phyloP scores from a whole-genome alignment of 53 echinoderm and acorn worm species.

The Actinopyga echinites region DNA sequence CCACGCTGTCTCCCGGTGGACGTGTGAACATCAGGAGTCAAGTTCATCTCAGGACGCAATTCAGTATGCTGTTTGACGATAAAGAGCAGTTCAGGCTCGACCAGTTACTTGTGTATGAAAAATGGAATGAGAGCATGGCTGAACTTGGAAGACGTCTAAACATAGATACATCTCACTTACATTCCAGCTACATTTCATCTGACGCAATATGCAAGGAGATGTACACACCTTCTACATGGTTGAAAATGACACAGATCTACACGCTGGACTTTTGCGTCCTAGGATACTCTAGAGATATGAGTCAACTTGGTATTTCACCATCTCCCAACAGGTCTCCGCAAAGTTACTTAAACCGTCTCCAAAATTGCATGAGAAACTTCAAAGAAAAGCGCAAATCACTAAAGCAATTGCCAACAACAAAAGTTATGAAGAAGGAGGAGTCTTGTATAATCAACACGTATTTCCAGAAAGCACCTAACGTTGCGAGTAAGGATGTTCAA shows the following conservation, averaged over 20 bases:
- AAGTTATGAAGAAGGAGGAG: too few species aligned
- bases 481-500: not conserved
- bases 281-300: not conserved
- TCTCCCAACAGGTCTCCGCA: not conserved
- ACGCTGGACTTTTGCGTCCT: conserved; percentile 18
- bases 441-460: not conserved
- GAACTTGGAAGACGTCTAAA: not conserved
- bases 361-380: too few species aligned
- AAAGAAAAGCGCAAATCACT: too few species aligned
- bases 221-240: not conserved
- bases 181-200: not conserved
- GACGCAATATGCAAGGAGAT: not conserved
- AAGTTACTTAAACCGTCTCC: too few species aligned
- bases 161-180: not conserved
- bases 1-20: not conserved
- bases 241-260: conserved; percentile 32
- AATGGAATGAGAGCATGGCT: conserved; percentile 29
- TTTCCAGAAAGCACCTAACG: not conserved
- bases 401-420: too few species aligned
- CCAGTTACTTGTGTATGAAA: conserved; percentile 16
- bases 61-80: conserved; percentile 21
- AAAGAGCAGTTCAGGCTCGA: not conserved
- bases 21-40: not conserved
- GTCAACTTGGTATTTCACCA: not conserved
- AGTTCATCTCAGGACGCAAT: conserved; percentile 13